Percentiles rank a stretch among this genome's conserved stretches.
phyloP scores from a whole-genome alignment of 2,797 vertebrate species.

The Adrianichthys oophorus region DNA sequence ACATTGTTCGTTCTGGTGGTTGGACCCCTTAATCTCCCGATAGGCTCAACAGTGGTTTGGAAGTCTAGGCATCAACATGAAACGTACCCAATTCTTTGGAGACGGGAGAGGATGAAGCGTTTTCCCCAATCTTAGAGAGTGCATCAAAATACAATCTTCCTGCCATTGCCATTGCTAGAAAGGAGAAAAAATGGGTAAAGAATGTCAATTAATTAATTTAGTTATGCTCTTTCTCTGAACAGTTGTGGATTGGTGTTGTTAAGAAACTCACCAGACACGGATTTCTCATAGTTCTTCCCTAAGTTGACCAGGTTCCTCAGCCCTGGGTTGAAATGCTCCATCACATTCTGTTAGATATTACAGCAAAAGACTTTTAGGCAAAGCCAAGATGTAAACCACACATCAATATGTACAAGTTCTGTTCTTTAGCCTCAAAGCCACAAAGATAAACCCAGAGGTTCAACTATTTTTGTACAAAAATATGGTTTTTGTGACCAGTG shows the following conservation, averaged over 20 bases:
- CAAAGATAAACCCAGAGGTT: no score
- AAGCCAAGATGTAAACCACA: constrained; percentile 4
- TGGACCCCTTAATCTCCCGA: background rate
- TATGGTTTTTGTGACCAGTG: no score
- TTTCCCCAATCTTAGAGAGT: constrained; percentile 94
- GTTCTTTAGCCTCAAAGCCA: no score
- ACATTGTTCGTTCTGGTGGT: constrained; percentile 1
- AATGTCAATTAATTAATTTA: constrained; percentile 20
- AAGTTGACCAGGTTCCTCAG: constrained; percentile 95
- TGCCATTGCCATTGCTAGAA: constrained; percentile 89
- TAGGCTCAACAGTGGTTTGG: no score
- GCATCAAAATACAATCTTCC: constrained; percentile 96
- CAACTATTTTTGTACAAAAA: no score
- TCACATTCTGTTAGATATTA: constrained; percentile 85
- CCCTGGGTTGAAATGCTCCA: constrained; percentile 99
- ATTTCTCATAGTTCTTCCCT: constrained; percentile 97
- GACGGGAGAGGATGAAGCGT: constrained; percentile 89
- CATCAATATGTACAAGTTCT: background rate
- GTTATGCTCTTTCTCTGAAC: constrained; percentile 3
- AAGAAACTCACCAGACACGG: constrained; percentile 87
- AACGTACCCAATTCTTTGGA: constrained; percentile 94
- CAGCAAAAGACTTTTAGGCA: constrained; percentile 18
- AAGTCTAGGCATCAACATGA: constrained; percentile 4
- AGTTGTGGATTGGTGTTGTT: background rate
- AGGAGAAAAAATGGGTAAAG: constrained; percentile 42